Base-by-base conservation (phyloP, 2,113 vertebrate species). In the Nanorana parkeri region DNA sequence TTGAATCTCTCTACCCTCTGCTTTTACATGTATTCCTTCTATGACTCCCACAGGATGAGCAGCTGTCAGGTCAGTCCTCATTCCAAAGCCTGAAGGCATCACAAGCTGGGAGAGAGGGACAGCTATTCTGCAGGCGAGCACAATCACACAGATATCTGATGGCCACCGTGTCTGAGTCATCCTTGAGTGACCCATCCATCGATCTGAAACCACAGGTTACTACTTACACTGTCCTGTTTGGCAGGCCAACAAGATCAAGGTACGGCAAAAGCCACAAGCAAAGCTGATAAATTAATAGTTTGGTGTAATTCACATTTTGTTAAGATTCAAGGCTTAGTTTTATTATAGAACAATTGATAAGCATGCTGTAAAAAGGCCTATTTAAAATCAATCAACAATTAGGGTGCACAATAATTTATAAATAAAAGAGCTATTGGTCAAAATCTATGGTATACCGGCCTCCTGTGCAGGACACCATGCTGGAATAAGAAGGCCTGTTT, bases 131-230 rank as follows among this genome's bases (percentile, higher is more conserved):
- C 85, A 26, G 83, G 83, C 84, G 82, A 29, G 10, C 68, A 85
- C 88, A 87, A 91, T 89, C 91, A 87, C 89, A 92, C 88, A 88
- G 88, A 90, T 92, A 90, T 86, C 89, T 91, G 51, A 85, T 85
- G 88, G 90, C 89, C 89, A 89, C 85, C 24, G 5, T 86, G 67
- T 89, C 86, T 85, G 87, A 91, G 84, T 89, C 91, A 89, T 87
- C 87, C 85, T 85, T 86, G 80, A 85, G 85, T 89, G 91, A 92
- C 88, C 90, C 88, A 84, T 78, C 77, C 86, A 88, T 89, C 86
- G 88, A 85, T 73, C 86, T 55, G 71, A 89, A 88, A 86, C 89
- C 89, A 84, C 89, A 88, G 85, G 88, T 87, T 83, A 81, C 77
- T 19, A 84, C 84, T 84, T 85, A 84, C 55, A 83, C 83, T 85